Percentiles rank a stretch among this genome's conserved stretches.
phyloP scores from a whole-genome alignment of 2,797 vertebrate genomes.

The Premnoplex brunnescens region DNA sequence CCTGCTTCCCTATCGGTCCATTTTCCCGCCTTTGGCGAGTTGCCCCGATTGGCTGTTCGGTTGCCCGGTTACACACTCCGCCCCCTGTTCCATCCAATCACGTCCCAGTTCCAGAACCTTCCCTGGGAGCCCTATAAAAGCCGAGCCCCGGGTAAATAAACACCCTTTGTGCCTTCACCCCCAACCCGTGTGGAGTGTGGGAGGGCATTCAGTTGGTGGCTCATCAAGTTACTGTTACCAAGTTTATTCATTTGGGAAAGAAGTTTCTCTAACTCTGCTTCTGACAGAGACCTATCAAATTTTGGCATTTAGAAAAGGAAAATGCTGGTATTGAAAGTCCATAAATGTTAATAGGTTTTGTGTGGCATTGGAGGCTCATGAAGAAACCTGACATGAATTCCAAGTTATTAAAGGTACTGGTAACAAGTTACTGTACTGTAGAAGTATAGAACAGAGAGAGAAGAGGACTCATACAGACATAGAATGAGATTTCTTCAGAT shows the following conservation, averaged over 20 bases:
- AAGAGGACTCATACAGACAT: background rate
- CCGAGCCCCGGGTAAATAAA: too few relatives aligned
- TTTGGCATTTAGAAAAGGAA: slow-evolving; percentile 28
- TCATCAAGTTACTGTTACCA: background rate
- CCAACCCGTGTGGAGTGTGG: too few relatives aligned
- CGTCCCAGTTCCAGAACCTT: too few relatives aligned
- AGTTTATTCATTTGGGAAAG: slow-evolving; percentile 9
- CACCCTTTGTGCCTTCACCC: too few relatives aligned
- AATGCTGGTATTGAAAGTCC: slow-evolving; percentile 46
- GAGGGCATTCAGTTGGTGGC: too few relatives aligned
- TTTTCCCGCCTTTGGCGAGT: too few relatives aligned
- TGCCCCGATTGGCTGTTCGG: too few relatives aligned
- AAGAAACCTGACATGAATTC: slow-evolving; percentile 4
- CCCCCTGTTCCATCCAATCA: too few relatives aligned
- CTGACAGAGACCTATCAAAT: background rate
- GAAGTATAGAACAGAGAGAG: background rate
- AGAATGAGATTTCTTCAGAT: slow-evolving; percentile 7
- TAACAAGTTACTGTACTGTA: background rate
- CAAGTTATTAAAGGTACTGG: background rate
- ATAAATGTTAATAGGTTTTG: slow-evolving; percentile 40
- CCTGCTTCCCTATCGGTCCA: too few relatives aligned
- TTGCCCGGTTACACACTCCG: too few relatives aligned
- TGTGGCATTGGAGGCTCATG: background rate
- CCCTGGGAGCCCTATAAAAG: too few relatives aligned
- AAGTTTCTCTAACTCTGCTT: slow-evolving; percentile 15